Conservation (phyloP, 2,888 invertebrate genomes). For the Lomographa bimaculata region DNA sequence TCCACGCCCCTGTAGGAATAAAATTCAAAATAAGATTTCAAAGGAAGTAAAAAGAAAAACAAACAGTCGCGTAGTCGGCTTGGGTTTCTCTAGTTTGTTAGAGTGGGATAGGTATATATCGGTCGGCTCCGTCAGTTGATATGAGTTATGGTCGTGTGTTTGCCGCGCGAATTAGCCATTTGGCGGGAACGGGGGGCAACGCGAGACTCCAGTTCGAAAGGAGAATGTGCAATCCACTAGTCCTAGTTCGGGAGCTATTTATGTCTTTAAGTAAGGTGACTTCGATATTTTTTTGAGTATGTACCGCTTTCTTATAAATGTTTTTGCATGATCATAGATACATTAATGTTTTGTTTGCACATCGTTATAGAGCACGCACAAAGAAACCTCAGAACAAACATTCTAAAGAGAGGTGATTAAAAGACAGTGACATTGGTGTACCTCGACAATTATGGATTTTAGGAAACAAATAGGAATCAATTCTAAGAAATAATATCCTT, state of each 20-base stretch:
- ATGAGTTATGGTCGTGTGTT: conserved; percentile 80
- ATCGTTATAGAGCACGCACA: no score
- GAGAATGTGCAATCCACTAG: conserved; percentile 25
- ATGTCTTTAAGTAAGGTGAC: conserved; percentile 3
- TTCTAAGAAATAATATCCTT: no score
- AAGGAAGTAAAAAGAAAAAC: conserved; percentile 80
- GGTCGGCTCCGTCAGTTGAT: conserved; percentile 66
- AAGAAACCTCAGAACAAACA: no score
- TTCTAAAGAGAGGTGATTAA: no score
- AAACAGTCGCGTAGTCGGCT: conserved; percentile 56
- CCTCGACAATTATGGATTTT: no score
- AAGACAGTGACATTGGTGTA: no score
- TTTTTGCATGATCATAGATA: no score
- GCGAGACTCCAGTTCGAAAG: conserved; percentile 32
- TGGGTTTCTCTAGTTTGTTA: conserved; percentile 74
- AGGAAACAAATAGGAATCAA: no score
- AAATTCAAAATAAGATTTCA: conserved; percentile 83
- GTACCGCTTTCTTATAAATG: no score
- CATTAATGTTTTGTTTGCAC: no score
- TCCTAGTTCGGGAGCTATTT: conserved; percentile 4
- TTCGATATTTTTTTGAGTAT: no score
- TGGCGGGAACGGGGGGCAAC: conserved; percentile 73
- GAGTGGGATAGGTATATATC: conserved; percentile 65
- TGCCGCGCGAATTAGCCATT: conserved; percentile 79
- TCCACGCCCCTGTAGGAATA: conserved; percentile 82